These are phyloP conservation scores for Drosophila anomalata DNA, from an alignment of 2,888 invertebrate genomes.

Conservation along the genomic window DNA sequence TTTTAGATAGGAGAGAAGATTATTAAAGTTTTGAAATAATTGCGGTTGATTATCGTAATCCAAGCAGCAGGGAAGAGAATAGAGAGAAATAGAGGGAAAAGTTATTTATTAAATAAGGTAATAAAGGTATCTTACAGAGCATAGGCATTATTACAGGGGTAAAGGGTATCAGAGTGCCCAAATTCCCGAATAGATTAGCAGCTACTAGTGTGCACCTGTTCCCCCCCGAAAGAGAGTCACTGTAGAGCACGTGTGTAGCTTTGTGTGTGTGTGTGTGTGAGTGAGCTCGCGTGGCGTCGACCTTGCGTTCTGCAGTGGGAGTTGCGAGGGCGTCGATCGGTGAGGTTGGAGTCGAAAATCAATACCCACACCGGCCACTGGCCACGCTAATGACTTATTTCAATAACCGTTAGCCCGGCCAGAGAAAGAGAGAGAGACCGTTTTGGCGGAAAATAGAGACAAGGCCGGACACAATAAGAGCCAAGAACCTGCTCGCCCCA, in stretches of 20 bases:
- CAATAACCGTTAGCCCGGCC: slow-evolving; percentile 34
- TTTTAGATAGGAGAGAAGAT: slow-evolving; percentile 29
- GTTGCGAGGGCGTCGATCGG: slow-evolving; percentile 17
- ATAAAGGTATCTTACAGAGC: slow-evolving; percentile 6
- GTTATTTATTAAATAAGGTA: slow-evolving; percentile 10
- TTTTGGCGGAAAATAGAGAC: slow-evolving; percentile 5
- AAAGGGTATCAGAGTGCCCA: not conserved
- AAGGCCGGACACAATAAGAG: not conserved
- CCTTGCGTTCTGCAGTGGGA: slow-evolving; percentile 24
- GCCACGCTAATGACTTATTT: slow-evolving; percentile 15
- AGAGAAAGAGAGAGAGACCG: slow-evolving; percentile 1
- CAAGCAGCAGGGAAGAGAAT: slow-evolving; percentile 36
- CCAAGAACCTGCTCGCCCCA: not conserved
- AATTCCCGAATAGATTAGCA: slow-evolving; percentile 5
- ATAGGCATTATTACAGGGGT: slow-evolving; percentile 1
- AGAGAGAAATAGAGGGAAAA: slow-evolving; percentile 8
- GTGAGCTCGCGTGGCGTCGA: slow-evolving; percentile 18
- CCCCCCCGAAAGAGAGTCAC: not conserved
- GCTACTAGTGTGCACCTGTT: slow-evolving; percentile 9
- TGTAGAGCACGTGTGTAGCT: not conserved
- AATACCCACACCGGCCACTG: slow-evolving; percentile 1
- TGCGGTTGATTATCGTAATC: slow-evolving; percentile 50
- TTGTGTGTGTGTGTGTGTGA: slow-evolving; percentile 1
- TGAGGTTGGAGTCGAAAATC: slow-evolving; percentile 5
- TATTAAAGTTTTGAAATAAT: slow-evolving; percentile 51